Percentiles rank a stretch among this genome's conserved stretches.
Evolutionary conservation across 2,888 invertebrate species (phyloP).

Genomic region (Choristoneura rosaceana): DNA sequence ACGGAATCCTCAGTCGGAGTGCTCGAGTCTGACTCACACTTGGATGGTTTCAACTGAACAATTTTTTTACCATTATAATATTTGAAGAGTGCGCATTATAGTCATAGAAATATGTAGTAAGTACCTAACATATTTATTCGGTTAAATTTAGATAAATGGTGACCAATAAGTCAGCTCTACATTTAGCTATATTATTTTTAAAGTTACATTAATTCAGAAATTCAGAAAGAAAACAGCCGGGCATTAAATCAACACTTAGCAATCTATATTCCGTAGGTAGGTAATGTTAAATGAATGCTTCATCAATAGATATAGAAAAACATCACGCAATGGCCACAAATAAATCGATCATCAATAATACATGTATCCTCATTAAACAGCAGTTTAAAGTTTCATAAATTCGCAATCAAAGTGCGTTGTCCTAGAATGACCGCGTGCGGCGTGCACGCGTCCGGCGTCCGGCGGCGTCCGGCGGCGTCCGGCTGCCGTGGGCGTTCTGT

Average conservation of each 20-base stretch:
- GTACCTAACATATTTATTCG: too few species aligned
- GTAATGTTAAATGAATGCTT: not conserved
- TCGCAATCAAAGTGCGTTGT: slow-evolving; percentile 33
- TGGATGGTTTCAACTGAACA: too few species aligned
- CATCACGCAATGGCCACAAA: slow-evolving; percentile 19
- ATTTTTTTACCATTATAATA: too few species aligned
- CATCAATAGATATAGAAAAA: slow-evolving; percentile 11
- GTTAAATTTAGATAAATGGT: too few species aligned
- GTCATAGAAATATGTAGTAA: too few species aligned
- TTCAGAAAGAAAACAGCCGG: not conserved
- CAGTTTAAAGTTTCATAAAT: slow-evolving; percentile 29
- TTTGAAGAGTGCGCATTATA: too few species aligned
- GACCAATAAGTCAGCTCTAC: not conserved
- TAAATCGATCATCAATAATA: slow-evolving; percentile 29
- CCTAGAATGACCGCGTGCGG: slow-evolving; percentile 20
- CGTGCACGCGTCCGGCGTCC: slow-evolving; percentile 43
- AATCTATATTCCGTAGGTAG: not conserved
- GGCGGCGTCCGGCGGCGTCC: slow-evolving; percentile 50
- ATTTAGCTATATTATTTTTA: not conserved
- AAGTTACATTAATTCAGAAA: not conserved
- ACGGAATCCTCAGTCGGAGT: too few species aligned
- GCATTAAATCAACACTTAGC: slow-evolving; percentile 2
- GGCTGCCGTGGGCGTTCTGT: slow-evolving; percentile 75
- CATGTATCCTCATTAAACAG: not conserved
- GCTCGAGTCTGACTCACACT: too few species aligned